A percentile compares a stretch with the other conserved stretches of the same genome.
Evolutionary conservation across 2,888 invertebrate genomes (phyloP).

Genomic region (Lottia scabra): DNA sequence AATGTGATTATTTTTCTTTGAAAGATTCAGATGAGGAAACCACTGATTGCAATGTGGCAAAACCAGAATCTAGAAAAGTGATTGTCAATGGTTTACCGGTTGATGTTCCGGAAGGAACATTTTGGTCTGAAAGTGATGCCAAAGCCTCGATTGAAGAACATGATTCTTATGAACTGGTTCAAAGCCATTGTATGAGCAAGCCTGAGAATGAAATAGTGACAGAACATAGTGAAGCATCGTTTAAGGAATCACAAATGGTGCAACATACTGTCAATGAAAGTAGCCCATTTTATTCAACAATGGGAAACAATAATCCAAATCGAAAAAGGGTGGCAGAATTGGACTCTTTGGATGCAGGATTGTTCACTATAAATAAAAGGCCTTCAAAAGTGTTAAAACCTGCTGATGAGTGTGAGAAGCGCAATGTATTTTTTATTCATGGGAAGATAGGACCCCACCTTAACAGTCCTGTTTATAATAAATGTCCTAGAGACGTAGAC

Average conservation of each 20-base stretch:
- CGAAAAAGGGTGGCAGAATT: neutral
- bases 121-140: neutral
- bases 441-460: conserved; percentile 19
- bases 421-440: neutral
- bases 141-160: too few species aligned
- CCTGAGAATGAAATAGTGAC: too few species aligned
- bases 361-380: too few species aligned
- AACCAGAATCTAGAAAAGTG: neutral
- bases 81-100: neutral
- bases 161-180: too few species aligned
- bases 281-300: neutral
- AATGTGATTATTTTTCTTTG: neutral
- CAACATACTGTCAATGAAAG: neutral
- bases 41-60: too few species aligned
- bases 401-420: too few species aligned
- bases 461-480: conserved; percentile 14
- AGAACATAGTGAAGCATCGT: too few species aligned
- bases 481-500: conserved; percentile 20
- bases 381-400: too few species aligned
- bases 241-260: neutral
- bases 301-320: neutral
- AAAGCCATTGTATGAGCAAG: too few species aligned
- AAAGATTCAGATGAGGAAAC: neutral
- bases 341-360: neutral
- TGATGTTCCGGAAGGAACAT: neutral